These are phyloP conservation scores for Clinocottus analis DNA, from an alignment of 2,113 vertebrate genomes.

Conservation along the genomic window DNA sequence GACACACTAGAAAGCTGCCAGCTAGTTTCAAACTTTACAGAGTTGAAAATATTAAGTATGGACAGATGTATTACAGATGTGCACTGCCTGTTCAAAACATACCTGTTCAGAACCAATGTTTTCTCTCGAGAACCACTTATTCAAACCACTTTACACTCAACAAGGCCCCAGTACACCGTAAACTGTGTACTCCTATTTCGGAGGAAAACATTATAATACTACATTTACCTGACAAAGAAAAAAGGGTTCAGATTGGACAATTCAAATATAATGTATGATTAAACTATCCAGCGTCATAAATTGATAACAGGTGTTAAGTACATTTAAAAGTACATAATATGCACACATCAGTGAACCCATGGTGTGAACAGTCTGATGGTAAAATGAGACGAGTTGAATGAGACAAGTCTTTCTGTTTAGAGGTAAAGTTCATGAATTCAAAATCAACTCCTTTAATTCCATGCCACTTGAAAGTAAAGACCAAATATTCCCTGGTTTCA, in stretches of 20 bases:
- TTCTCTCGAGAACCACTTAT: too few species aligned
- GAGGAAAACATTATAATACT: neutral
- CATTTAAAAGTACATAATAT: neutral
- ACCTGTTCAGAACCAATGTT: too few species aligned
- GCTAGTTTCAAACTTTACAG: neutral
- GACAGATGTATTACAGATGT: neutral
- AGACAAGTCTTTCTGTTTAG: neutral
- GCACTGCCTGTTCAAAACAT: too few species aligned
- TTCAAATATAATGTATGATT: neutral
- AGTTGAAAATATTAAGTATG: neutral
- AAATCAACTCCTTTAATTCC: neutral
- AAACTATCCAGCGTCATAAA: too few species aligned
- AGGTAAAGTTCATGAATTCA: neutral
- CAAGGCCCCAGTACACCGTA: too few species aligned
- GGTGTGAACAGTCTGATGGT: too few species aligned
- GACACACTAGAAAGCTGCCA: neutral
- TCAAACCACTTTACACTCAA: too few species aligned
- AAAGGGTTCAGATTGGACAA: neutral
- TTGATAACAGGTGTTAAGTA: neutral
- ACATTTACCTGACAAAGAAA: neutral
- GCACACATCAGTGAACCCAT: too few species aligned
- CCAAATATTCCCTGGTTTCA: neutral
- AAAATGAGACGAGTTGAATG: too few species aligned
- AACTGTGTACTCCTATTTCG: neutral
- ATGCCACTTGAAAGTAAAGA: neutral